A percentile compares a stretch with the other conserved stretches of the same genome.
These are phyloP conservation scores for Busseola fusca DNA, from an alignment of 2,888 invertebrate genomes.

Conservation along the genomic window DNA sequence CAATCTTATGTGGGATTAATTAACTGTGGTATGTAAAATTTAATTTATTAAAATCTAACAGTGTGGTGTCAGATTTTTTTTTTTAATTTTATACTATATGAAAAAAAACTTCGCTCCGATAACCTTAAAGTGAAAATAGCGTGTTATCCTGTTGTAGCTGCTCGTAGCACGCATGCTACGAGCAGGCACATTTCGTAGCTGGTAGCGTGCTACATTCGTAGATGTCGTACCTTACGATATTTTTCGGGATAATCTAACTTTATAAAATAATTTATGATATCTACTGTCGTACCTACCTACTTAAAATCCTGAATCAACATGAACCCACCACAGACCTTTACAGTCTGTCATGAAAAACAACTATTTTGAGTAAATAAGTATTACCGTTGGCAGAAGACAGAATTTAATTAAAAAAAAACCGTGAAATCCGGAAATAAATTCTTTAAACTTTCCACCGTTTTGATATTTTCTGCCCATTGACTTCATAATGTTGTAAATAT, in stretches of 20 bases:
- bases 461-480: conserved; percentile 5
- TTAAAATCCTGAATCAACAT: neutral
- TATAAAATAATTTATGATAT: neutral
- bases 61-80: too few relatives aligned
- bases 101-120: neutral
- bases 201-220: conserved; percentile 18
- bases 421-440: neutral
- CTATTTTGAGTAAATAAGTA: neutral
- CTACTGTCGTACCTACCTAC: neutral
- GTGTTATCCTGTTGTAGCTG: conserved; percentile 19
- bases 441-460: neutral
- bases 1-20: neutral
- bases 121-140: neutral
- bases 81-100: too few relatives aligned
- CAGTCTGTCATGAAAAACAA: neutral
- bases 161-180: conserved; percentile 35
- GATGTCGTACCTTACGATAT: neutral
- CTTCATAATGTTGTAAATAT: conserved; percentile 10
- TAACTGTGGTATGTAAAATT: neutral
- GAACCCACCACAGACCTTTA: neutral
- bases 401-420: neutral
- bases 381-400: neutral
- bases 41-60: too few relatives aligned
- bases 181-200: conserved; percentile 21
- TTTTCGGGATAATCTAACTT: neutral